Percentiles rank a stretch among this genome's conserved stretches.
Evolutionary conservation across 2,888 invertebrate genomes (phyloP).

Genomic region (Caradrina kadenii): DNA sequence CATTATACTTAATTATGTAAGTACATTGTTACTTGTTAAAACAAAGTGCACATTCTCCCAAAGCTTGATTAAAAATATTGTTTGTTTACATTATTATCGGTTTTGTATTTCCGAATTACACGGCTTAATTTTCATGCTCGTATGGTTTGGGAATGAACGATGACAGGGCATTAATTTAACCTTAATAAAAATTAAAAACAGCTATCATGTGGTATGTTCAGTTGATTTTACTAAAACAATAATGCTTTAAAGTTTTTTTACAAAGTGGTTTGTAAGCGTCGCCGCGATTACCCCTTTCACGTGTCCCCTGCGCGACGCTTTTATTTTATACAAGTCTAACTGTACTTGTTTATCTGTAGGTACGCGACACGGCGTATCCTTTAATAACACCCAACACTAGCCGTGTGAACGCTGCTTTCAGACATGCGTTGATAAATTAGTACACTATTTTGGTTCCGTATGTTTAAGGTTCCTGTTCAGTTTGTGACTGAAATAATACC

Average conservation of each 20-base stretch:
- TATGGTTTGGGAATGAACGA: background rate
- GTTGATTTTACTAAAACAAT: constrained; percentile 32
- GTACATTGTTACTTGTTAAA: constrained; percentile 23
- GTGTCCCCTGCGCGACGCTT: constrained; percentile 72
- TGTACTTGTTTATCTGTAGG: constrained; percentile 72
- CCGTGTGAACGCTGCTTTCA: constrained; percentile 73
- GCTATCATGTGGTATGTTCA: constrained; percentile 1
- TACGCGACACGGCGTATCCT: constrained; percentile 75
- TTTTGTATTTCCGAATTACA: constrained; percentile 6
- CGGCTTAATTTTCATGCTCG: constrained; percentile 1
- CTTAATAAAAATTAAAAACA: constrained; percentile 30
- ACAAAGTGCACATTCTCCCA: constrained; percentile 2
- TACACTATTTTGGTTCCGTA: constrained; percentile 46
- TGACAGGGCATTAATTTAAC: background rate
- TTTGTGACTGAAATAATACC: background rate
- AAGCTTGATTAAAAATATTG: constrained; percentile 36
- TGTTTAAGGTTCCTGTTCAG: background rate
- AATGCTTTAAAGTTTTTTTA: constrained; percentile 82
- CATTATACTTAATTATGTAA: constrained; percentile 25
- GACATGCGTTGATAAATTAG: constrained; percentile 49
- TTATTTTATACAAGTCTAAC: constrained; percentile 77
- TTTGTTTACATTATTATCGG: constrained; percentile 11
- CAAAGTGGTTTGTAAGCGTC: constrained; percentile 79
- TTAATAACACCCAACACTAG: constrained; percentile 78
- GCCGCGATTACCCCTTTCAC: constrained; percentile 83